Evolutionary conservation across 2,113 vertebrate species (phyloP), one percentile per base, ranked within the genome.

Genomic region (Suricata suricatta): DNA sequence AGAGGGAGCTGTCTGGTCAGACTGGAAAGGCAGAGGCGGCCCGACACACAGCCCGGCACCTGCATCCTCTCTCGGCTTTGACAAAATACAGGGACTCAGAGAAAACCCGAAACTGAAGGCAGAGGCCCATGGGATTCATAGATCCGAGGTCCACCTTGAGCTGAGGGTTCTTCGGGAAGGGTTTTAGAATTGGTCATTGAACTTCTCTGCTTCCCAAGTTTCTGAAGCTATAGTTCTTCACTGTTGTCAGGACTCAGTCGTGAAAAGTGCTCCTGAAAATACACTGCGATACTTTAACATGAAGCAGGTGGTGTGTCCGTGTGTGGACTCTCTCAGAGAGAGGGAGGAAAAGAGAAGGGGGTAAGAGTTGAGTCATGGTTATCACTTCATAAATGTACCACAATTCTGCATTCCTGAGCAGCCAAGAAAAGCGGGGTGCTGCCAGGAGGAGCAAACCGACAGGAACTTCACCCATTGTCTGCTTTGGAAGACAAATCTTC

Each of bases 1-100:
- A 96, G 98, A 98, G 98, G 96, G 98, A 79, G 96, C n/a, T 1
- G 68, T 91, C 38, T 11, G 23, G 93, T 35, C 90, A 93, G 66
- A 4, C 63, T 90, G 66, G 41, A 54, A 47, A 0, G 21, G n/a
- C 4, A 60, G 57, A 0, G 68, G 35, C 76, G 50, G 7, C 21
- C 7, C 86, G 7, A 2, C 23, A 0, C 29, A 27, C 66, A 44
- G 4, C 15, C 33, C 8, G 1, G 44, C 41, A 13, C 5, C 7
- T 0, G 2, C 8, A 0, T 50, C 54, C 72, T 68, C 41, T 3
- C 0, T 3, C 3, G 38, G 10, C 27, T 9, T 52, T 8, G 33
- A 17, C 16, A 64, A 50, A 69, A 74, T 14, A n/a, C 3, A 14
- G 1, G 9, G 21, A 11, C 35, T 15, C 3, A 3, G 6, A 41